These are phyloP conservation scores for Entomobrya multifasciata DNA, from an alignment of 2,888 invertebrate species.

Conservation along the genomic window DNA sequence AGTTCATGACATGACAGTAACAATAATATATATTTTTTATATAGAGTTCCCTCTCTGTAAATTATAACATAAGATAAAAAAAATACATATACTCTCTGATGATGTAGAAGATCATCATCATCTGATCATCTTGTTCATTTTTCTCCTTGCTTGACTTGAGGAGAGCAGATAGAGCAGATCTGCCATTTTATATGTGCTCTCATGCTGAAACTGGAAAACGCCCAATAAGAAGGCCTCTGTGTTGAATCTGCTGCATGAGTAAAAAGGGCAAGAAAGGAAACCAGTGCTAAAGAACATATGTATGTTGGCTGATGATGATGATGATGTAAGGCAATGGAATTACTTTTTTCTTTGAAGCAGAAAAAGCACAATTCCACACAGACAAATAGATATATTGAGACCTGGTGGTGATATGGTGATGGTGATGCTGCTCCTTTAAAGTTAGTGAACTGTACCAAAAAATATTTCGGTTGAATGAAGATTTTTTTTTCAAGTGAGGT, in stretches of 20 bases:
- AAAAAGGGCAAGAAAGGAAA: slow-evolving; percentile 33
- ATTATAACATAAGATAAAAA: too few species aligned
- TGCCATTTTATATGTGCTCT: slow-evolving; percentile 14
- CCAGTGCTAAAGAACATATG: not conserved
- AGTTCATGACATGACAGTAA: too few species aligned
- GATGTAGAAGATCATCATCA: too few species aligned
- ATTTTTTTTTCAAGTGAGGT: slow-evolving; percentile 19
- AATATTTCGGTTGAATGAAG: slow-evolving; percentile 64
- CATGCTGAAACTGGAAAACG: slow-evolving; percentile 56
- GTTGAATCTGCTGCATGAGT: not conserved
- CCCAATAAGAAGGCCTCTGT: slow-evolving; percentile 15
- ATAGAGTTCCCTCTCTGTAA: too few species aligned
- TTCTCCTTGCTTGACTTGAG: not conserved
- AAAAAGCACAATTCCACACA: not conserved
- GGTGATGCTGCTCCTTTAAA: slow-evolving; percentile 18
- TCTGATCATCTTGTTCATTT: too few species aligned
- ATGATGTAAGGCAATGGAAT: slow-evolving; percentile 23
- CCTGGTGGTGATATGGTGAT: too few species aligned
- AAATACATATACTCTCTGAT: too few species aligned
- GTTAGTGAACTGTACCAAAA: slow-evolving; percentile 55
- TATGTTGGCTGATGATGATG: not conserved
- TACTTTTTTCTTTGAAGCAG: slow-evolving; percentile 36
- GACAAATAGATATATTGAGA: not conserved
- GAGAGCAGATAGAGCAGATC: not conserved
- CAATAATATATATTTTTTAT: too few species aligned